These are phyloP conservation scores for Brassicogethes aeneus DNA, from an alignment of 2,888 invertebrate genomes.

Conservation along the genomic window DNA sequence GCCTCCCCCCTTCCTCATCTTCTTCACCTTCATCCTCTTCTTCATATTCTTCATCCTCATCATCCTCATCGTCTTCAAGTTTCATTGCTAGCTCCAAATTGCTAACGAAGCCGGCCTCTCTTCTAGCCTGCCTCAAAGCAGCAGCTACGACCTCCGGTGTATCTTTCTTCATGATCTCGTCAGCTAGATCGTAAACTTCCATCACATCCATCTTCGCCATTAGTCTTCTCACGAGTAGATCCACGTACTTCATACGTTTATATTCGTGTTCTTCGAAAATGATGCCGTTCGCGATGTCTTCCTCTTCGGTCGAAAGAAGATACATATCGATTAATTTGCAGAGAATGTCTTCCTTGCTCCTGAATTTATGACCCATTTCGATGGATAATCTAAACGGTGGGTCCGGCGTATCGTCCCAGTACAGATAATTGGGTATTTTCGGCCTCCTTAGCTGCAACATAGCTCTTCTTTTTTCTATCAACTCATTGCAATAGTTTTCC, in stretches of 20 bases:
- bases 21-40: too few species aligned
- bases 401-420: slow-evolving; percentile 38
- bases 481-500: slow-evolving; percentile 43
- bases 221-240: slow-evolving; percentile 45
- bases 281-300: not conserved
- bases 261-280: not conserved
- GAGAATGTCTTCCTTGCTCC: not conserved
- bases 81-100: too few species aligned
- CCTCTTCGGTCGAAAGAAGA: not conserved
- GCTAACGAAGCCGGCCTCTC: too few species aligned
- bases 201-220: slow-evolving; percentile 53
- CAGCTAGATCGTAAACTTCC: slow-evolving; percentile 57
- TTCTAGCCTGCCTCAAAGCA: too few species aligned
- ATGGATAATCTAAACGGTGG: slow-evolving; percentile 40
- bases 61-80: too few species aligned
- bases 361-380: slow-evolving; percentile 26
- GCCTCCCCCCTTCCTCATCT: too few species aligned
- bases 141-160: too few species aligned
- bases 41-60: too few species aligned
- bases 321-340: not conserved
- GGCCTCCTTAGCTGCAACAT: slow-evolving; percentile 36
- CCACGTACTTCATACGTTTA: slow-evolving; percentile 42
- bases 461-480: slow-evolving; percentile 43
- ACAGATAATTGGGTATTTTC: slow-evolving; percentile 35
- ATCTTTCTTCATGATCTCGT: slow-evolving; percentile 54